Conservation (phyloP, 2,888 invertebrate species). For the Nectonema munidae region DNA sequence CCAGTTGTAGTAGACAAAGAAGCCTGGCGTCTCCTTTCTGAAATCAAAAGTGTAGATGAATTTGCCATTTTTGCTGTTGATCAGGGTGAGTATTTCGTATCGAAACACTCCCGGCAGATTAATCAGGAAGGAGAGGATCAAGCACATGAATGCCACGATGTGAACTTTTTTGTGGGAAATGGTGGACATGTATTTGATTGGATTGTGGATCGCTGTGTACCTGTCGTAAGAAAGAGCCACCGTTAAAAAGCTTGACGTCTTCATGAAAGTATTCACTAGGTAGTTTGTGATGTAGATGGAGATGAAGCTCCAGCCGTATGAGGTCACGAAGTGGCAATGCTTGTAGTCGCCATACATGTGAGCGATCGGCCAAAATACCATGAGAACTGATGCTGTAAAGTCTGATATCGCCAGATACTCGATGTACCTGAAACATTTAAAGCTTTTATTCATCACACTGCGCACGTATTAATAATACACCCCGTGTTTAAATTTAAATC, state of each 20-base stretch:
- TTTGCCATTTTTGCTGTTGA: neutral
- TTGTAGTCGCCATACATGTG: neutral
- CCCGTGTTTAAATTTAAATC: too few relatives aligned
- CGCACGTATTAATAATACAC: too few relatives aligned
- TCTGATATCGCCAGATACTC: conserved; percentile 7
- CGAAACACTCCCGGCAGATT: neutral
- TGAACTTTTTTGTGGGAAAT: neutral
- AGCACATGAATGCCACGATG: neutral
- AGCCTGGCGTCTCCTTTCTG: conserved; percentile 1
- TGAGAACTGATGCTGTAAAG: neutral
- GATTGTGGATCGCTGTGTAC: conserved; percentile 7
- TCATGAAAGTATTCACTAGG: conserved; percentile 10
- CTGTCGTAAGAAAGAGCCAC: conserved; percentile 1
- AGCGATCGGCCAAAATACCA: conserved; percentile 7
- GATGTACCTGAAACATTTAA: conserved; percentile 7
- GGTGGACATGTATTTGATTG: neutral
- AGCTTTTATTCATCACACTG: too few relatives aligned
- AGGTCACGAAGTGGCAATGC: neutral
- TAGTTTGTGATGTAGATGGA: neutral
- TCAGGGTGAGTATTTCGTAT: neutral
- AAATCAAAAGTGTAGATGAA: neutral
- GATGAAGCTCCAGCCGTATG: conserved; percentile 9
- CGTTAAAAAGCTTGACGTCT: neutral
- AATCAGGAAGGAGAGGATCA: neutral
- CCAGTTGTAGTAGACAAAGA: conserved; percentile 9